Evolutionary conservation across 2,113 vertebrate species (phyloP).

Genomic region (Nansenia antarctica): DNA sequence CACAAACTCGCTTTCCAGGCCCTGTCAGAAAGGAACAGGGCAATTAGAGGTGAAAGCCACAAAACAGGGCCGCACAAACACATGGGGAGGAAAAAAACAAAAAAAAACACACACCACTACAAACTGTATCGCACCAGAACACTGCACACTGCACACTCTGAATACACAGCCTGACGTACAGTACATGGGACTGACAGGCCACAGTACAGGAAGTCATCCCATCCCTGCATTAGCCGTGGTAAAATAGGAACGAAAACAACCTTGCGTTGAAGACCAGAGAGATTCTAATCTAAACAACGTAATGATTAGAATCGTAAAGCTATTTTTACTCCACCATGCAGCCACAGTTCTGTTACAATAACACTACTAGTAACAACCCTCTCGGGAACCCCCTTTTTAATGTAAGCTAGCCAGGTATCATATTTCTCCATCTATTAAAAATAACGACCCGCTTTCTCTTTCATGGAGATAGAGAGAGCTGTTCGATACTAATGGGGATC

Average conservation of each 20-base stretch:
- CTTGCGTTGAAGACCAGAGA: too few species aligned
- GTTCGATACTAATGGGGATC: slow-evolving; percentile 48
- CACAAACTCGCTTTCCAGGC: slow-evolving; percentile 98
- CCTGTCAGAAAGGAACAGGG: slow-evolving; percentile 78
- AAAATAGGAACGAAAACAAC: not conserved
- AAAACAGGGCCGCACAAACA: slow-evolving; percentile 21
- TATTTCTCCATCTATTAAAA: slow-evolving; percentile 32
- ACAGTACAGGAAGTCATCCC: not conserved
- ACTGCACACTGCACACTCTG: not conserved
- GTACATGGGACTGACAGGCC: not conserved
- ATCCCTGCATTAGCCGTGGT: not conserved
- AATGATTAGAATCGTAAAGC: not conserved
- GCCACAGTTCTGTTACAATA: not conserved
- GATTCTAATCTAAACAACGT: not conserved
- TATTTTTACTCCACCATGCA: not conserved
- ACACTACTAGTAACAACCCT: not conserved
- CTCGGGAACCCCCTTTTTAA: not conserved
- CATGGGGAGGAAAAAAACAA: slow-evolving; percentile 19
- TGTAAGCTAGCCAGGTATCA: slow-evolving; percentile 10
- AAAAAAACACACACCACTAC: slow-evolving; percentile 12
- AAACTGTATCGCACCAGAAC: slow-evolving; percentile 20
- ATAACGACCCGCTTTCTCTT: slow-evolving; percentile 15
- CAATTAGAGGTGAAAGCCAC: slow-evolving; percentile 66
- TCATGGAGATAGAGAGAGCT: slow-evolving; percentile 43
- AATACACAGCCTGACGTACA: not conserved